These are phyloP conservation scores for Eriocheir sinensis DNA, from an alignment of 1,140 invertebrate species.

Conservation along the genomic window DNA sequence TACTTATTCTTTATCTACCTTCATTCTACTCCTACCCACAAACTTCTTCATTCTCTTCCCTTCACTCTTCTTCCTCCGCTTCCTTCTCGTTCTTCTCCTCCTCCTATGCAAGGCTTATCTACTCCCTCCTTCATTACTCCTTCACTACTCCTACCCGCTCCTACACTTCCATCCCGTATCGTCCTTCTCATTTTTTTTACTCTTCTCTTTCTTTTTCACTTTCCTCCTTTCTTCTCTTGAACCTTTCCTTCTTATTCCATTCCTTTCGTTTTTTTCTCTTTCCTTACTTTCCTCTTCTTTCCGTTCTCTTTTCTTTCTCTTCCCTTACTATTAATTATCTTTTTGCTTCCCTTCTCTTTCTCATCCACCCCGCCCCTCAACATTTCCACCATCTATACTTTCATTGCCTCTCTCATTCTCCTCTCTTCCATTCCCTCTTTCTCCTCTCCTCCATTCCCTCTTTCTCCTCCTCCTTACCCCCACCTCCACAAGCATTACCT, in stretches of 20 bases:
- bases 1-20: too few relatives aligned
- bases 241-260: background rate
- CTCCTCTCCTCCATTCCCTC: background rate
- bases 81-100: too few relatives aligned
- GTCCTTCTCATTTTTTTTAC: too few relatives aligned
- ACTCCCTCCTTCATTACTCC: too few relatives aligned
- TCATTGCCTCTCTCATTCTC: background rate
- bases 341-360: background rate
- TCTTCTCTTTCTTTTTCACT: too few relatives aligned
- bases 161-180: too few relatives aligned
- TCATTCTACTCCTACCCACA: too few relatives aligned
- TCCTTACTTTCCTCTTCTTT: background rate
- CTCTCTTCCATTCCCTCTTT: background rate
- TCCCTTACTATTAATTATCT: background rate
- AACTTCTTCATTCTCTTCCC: too few relatives aligned
- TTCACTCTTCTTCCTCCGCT: too few relatives aligned
- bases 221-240: background rate
- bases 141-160: too few relatives aligned
- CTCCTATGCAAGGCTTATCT: too few relatives aligned
- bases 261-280: background rate
- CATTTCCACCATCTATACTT: background rate
- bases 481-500: background rate
- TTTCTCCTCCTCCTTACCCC: background rate
- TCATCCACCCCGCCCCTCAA: background rate
- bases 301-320: background rate